A percentile compares a stretch with the other conserved stretches of the same genome.
Evolutionary conservation across 2,797 vertebrate species (phyloP).

Genomic region (Tiaroga cobitis): DNA sequence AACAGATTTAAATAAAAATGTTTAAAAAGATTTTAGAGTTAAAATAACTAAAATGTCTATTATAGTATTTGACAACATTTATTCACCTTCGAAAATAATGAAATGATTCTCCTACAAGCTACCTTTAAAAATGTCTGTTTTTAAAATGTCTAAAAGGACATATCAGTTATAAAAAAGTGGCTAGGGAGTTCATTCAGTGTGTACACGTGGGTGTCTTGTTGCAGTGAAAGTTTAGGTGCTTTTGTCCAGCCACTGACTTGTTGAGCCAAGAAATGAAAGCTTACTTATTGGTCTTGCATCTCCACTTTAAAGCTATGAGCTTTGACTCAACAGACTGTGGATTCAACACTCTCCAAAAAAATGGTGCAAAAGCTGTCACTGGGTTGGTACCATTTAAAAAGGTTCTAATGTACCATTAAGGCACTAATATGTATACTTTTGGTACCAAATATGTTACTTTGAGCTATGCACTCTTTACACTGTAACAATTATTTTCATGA

Average conservation of each 20-base stretch:
- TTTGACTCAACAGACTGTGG: not conserved
- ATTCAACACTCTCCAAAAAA: not conserved
- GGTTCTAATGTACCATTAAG: too few species aligned
- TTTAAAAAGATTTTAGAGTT: not conserved
- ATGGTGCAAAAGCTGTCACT: too few species aligned
- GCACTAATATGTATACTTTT: too few species aligned
- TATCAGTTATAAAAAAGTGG: conserved; percentile 22
- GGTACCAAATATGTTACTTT: too few species aligned
- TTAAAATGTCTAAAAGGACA: conserved; percentile 22
- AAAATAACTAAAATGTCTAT: not conserved
- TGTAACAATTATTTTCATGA: too few species aligned
- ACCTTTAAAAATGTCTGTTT: conserved; percentile 3
- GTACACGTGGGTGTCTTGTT: conserved; percentile 18
- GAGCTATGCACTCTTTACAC: too few species aligned
- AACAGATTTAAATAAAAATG: not conserved
- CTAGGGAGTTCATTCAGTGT: not conserved
- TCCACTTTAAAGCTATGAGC: conserved; percentile 10
- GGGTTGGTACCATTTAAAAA: too few species aligned
- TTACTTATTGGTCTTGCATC: conserved; percentile 1
- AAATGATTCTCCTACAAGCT: not conserved
- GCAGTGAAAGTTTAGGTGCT: conserved; percentile 22
- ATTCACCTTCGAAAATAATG: not conserved
- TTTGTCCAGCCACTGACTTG: conserved; percentile 37
- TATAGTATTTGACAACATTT: not conserved
- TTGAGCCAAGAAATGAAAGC: conserved; percentile 30